Base-by-base conservation (phyloP, 2,888 invertebrate genomes). In the Neocrepidodera transversa region DNA sequence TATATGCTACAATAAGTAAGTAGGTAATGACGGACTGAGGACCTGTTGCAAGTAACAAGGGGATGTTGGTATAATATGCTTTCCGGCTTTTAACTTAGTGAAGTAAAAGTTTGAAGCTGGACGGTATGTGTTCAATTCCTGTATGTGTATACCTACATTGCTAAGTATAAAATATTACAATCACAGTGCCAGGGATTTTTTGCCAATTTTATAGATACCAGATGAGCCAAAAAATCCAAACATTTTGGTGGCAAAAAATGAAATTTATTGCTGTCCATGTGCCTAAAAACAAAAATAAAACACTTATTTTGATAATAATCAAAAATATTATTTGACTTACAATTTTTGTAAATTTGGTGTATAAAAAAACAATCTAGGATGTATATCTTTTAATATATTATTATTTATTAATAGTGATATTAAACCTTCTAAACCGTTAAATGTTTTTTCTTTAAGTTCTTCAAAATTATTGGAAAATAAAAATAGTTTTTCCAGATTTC, bases 111-210 rank as follows among this genome's bases (percentile, higher is more conserved):
- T n/a, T n/a, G n/a, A n/a, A n/a, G n/a, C n/a, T n/a, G n/a, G n/a
- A n/a, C n/a, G n/a, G n/a, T n/a, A n/a, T n/a, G n/a, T n/a, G n/a
- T n/a, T n/a, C n/a, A n/a, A n/a, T n/a, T n/a, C n/a, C n/a, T n/a
- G n/a, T n/a, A n/a, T n/a, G n/a, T n/a, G n/a, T n/a, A n/a, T n/a
- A 81, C 85, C 83, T 81, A 91, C 87, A 84, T 83, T 2, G 90
- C 86, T 60, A 91, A 83, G 74, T 91, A 91, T 1, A 88, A 81
- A 26, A 88, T 86, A 66, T 86, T 86, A 72, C 92, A 91, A 74
- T 91, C 90, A 70, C 92, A 92, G 71, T 90, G 88, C 91, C 91
- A 91, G 0, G 90, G 89, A 76, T 92, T 92, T 68, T 88, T 87
- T 1, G 87, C 87, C 26, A 92, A 77, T 71, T 89, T 89, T 7